A percentile compares a stretch with the other conserved stretches of the same genome.
Evolutionary conservation across 2,797 vertebrate genomes (phyloP).

Genomic region (Gadopsis bispinosus): DNA sequence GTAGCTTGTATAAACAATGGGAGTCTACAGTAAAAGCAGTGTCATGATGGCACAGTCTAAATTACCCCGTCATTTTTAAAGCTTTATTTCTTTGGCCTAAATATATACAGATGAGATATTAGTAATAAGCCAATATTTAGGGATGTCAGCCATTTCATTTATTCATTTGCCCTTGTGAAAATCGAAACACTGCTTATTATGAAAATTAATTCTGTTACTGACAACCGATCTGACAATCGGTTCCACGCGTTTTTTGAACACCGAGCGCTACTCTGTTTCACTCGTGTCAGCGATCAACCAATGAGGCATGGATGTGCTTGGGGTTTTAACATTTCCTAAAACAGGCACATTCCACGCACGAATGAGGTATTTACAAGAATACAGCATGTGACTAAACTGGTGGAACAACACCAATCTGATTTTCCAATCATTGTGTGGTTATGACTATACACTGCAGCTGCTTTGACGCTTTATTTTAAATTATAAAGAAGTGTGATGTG

Average conservation of each 20-base stretch:
- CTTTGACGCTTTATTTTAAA: neutral
- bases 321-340: slow-evolving; percentile 35
- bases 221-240: slow-evolving; percentile 19
- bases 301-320: neutral
- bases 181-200: slow-evolving; percentile 1
- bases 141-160: neutral
- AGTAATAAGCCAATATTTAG: neutral
- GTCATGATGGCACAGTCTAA: no score
- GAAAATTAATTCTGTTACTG: slow-evolving; percentile 14
- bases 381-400: neutral
- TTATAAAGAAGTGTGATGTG: neutral
- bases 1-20: neutral
- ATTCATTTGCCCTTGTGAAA: neutral
- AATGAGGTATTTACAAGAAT: slow-evolving; percentile 9
- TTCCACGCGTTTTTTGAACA: slow-evolving; percentile 19
- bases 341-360: slow-evolving; percentile 3
- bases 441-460: neutral
- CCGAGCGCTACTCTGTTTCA: slow-evolving; percentile 6
- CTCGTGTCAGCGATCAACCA: slow-evolving; percentile 32
- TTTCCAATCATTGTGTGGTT: neutral
- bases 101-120: neutral
- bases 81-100: neutral
- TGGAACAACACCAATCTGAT: neutral
- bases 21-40: neutral
- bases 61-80: no score